Conservation (phyloP, 2,797 vertebrate species). For the Miichthys miiuy region DNA sequence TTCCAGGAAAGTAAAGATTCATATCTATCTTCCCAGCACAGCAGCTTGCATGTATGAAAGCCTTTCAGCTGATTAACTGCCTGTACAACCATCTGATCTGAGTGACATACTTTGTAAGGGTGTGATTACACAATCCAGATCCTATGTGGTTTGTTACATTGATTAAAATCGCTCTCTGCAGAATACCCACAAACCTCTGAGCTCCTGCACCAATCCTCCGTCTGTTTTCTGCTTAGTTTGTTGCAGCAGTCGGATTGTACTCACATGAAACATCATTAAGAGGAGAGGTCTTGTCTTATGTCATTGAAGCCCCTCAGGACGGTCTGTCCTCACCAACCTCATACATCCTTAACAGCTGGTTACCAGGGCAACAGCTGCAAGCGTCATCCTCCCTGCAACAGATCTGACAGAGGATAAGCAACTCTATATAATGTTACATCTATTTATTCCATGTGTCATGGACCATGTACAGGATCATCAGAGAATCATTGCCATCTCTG, state of each 20-base stretch:
- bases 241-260: background rate
- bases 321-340: background rate
- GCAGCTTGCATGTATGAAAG: background rate
- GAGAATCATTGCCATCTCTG: background rate
- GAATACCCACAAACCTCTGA: background rate
- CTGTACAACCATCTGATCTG: background rate
- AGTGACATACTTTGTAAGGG: background rate
- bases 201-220: background rate
- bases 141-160: background rate
- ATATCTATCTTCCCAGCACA: too few species aligned
- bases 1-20: background rate
- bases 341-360: conserved; percentile 18
- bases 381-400: conserved; percentile 1
- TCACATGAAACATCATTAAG: background rate
- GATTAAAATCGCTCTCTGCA: conserved; percentile 7
- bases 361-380: conserved; percentile 2
- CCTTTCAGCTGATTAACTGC: background rate
- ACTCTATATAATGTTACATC: background rate
- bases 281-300: background rate
- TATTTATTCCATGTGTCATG: background rate
- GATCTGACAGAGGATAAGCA: background rate
- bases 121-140: background rate
- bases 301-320: conserved; percentile 3
- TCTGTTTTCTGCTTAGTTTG: background rate
- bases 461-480: background rate